Evolutionary conservation across 2,113 vertebrate genomes (phyloP).

Genomic region (Elaphurus davidianus): DNA sequence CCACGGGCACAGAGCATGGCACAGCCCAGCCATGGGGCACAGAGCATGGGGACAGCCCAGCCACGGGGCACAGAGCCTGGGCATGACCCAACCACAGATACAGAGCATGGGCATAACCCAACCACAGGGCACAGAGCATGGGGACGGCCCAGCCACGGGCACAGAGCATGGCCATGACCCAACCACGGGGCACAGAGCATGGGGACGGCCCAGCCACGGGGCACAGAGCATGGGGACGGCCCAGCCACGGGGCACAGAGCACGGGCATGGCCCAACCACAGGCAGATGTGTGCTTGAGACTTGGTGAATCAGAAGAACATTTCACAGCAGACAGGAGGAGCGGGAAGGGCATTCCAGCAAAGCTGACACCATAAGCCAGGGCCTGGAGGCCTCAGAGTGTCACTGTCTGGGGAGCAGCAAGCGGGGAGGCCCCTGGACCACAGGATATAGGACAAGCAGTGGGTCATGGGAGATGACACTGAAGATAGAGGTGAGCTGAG

Average conservation of each 20-base stretch:
- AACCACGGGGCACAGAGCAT: fast-evolving
- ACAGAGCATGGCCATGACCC: fast-evolving
- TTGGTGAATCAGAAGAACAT: not conserved
- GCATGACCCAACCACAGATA: too few species aligned
- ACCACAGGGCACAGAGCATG: too few species aligned
- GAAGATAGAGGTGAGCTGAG: not conserved
- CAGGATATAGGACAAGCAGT: not conserved
- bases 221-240: too few species aligned
- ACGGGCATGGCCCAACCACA: fast-evolving
- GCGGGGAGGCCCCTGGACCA: not conserved
- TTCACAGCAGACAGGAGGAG: not conserved
- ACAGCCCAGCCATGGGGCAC: too few species aligned
- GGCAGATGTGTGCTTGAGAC: not conserved
- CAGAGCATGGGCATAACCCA: too few species aligned
- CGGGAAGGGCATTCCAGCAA: not conserved
- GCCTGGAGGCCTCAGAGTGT: fast-evolving
- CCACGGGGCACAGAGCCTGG: too few species aligned
- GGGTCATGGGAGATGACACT: not conserved
- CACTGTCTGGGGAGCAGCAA: not conserved
- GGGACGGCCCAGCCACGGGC: too few species aligned
- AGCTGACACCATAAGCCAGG: not conserved
- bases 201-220: fast-evolving
- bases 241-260: not conserved
- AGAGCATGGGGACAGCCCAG: too few species aligned
- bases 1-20: too few species aligned